Percentiles rank a stretch among this genome's conserved stretches.
Evolutionary conservation across 2,888 invertebrate species (phyloP).

Genomic region (Agrilus biguttatus): DNA sequence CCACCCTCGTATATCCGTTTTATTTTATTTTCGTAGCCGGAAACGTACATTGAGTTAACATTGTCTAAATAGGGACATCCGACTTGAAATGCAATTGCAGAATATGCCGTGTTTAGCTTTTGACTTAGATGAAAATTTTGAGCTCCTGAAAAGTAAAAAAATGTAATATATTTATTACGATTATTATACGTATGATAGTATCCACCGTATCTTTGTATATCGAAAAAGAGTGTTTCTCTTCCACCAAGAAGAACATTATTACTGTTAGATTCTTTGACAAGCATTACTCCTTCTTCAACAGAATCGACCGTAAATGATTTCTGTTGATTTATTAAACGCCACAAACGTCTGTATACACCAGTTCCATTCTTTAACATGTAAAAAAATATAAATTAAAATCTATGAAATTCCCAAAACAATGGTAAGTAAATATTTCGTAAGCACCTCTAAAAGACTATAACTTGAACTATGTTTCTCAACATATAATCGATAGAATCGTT

Average conservation of each 20-base stretch:
- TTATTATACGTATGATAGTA: slow-evolving; percentile 1
- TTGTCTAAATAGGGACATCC: slow-evolving; percentile 63
- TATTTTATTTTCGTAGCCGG: background rate
- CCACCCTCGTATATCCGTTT: background rate
- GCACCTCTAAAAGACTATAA: slow-evolving; percentile 51
- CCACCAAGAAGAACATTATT: slow-evolving; percentile 53
- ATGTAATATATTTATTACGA: background rate
- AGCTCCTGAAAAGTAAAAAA: slow-evolving; percentile 33
- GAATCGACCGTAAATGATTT: slow-evolving; percentile 45
- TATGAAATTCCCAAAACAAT: background rate
- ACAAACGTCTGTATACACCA: slow-evolving; percentile 55
- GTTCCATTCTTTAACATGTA: slow-evolving; percentile 48
- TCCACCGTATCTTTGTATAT: slow-evolving; percentile 58
- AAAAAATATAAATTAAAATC: slow-evolving; percentile 1
- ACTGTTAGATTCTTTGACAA: slow-evolving; percentile 44
- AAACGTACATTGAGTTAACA: slow-evolving; percentile 52
- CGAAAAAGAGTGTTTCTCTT: slow-evolving; percentile 59
- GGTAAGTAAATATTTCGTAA: background rate
- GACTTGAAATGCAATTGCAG: slow-evolving; percentile 61
- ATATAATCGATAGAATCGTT: slow-evolving; percentile 47
- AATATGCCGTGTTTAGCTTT: slow-evolving; percentile 62
- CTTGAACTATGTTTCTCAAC: slow-evolving; percentile 63
- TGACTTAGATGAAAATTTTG: slow-evolving; percentile 60
- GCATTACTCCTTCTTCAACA: slow-evolving; percentile 54
- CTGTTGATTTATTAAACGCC: slow-evolving; percentile 44